These are phyloP conservation scores for Solen grandis DNA, from an alignment of 1,140 invertebrate genomes.

Conservation along the genomic window DNA sequence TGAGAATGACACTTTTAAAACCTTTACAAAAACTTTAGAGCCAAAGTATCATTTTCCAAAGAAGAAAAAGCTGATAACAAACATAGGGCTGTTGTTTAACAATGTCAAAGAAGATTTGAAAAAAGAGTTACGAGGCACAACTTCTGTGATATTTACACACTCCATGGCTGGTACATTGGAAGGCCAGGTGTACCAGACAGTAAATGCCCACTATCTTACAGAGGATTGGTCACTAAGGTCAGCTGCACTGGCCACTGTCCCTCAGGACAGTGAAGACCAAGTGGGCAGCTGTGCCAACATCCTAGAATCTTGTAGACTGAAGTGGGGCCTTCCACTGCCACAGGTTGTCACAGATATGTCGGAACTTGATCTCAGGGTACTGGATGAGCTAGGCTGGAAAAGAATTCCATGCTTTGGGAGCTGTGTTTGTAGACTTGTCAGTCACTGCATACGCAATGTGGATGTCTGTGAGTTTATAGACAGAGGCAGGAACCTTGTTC, in stretches of 20 bases:
- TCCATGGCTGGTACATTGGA: neutral
- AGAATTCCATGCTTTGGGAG: constrained; percentile 38
- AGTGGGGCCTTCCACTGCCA: constrained; percentile 27
- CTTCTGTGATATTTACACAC: constrained; percentile 27
- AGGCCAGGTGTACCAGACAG: constrained; percentile 9
- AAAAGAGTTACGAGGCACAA: neutral
- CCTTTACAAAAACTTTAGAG: constrained; percentile 43
- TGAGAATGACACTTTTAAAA: constrained; percentile 50
- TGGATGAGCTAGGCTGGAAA: constrained; percentile 22
- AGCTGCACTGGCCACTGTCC: neutral
- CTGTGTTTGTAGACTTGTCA: constrained; percentile 41
- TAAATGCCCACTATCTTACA: constrained; percentile 17
- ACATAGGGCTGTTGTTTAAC: constrained; percentile 36
- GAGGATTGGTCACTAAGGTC: constrained; percentile 25
- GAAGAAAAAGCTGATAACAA: constrained; percentile 47
- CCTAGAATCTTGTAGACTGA: constrained; percentile 4
- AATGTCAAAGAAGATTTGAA: constrained; percentile 26
- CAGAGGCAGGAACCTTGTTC: neutral
- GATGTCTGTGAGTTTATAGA: constrained; percentile 16
- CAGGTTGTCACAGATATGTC: constrained; percentile 18
- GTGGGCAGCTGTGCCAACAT: constrained; percentile 2
- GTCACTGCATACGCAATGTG: neutral
- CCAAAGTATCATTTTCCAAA: constrained; percentile 50
- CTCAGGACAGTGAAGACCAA: neutral
- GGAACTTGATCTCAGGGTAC: constrained; percentile 10